Evolutionary conservation across 2,888 invertebrate genomes (phyloP).

Genomic region (Imbricaverruca yamaguchii): DNA sequence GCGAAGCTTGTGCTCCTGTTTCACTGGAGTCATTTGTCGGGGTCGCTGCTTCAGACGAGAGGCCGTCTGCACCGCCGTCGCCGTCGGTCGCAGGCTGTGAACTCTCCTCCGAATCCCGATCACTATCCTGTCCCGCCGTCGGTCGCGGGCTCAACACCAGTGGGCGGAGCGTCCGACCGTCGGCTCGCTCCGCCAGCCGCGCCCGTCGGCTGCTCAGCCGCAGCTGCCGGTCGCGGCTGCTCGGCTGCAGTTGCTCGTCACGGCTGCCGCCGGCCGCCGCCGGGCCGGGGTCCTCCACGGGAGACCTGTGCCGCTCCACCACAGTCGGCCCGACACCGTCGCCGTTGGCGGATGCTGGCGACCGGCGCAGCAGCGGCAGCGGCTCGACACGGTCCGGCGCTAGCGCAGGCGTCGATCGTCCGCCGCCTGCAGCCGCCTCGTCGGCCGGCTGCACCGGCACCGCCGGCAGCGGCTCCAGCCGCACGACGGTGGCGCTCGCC

Average conservation of each 20-base stretch:
- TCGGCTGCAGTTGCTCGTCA: conserved; percentile 92
- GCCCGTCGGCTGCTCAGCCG: conserved; percentile 63
- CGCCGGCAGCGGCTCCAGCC: too few species aligned
- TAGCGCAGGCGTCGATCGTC: conserved; percentile 89
- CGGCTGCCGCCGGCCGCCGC: conserved; percentile 90
- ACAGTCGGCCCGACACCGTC: too few species aligned
- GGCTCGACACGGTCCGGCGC: conserved; percentile 74
- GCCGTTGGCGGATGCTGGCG: conserved; percentile 64
- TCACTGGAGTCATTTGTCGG: conserved; percentile 38
- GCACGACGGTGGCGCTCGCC: too few species aligned
- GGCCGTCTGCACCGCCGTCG: conserved; percentile 29
- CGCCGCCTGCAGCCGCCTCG: too few species aligned
- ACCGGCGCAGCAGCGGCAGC: conserved; percentile 96
- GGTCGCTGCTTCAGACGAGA: conserved; percentile 72
- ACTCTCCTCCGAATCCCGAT: too few species aligned
- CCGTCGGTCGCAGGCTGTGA: background rate
- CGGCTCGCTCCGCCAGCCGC: background rate
- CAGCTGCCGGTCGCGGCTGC: conserved; percentile 87
- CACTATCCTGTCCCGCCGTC: too few species aligned
- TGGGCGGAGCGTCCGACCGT: too few species aligned
- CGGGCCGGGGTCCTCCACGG: conserved; percentile 91
- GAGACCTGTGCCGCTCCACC: conserved; percentile 56
- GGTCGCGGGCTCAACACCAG: too few species aligned
- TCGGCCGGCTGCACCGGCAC: too few species aligned
- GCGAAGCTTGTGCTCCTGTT: too few species aligned